Evolutionary conservation across 2,113 vertebrate species (phyloP).

Genomic region (Scytalopus superciliaris): DNA sequence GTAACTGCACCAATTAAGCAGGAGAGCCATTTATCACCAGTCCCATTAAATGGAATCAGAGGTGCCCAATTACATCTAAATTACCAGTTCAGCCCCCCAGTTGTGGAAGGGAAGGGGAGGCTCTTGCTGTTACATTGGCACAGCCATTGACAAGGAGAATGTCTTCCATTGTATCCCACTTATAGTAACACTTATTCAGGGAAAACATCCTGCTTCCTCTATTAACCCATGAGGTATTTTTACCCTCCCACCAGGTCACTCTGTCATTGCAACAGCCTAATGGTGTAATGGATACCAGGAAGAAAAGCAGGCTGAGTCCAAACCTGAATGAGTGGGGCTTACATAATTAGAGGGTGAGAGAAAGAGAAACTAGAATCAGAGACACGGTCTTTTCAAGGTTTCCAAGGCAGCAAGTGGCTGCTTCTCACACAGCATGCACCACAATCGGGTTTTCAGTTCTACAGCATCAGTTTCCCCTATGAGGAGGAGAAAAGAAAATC

Average conservation of each 20-base stretch:
- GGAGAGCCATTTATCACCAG: conserved; percentile 36
- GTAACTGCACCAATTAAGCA: conserved; percentile 46
- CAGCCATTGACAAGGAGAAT: background rate
- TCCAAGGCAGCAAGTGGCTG: conserved; percentile 64
- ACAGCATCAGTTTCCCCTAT: background rate
- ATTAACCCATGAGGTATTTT: background rate
- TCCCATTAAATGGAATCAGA: conserved; percentile 32
- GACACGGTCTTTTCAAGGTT: conserved; percentile 39
- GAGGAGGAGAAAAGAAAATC: conserved; percentile 3
- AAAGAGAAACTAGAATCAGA: conserved; percentile 30
- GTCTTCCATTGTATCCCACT: background rate
- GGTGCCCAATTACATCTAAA: conserved; percentile 48
- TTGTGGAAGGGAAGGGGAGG: background rate
- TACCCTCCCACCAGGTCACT: background rate
- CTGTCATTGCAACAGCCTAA: background rate
- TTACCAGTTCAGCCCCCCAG: conserved; percentile 10
- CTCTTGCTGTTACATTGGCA: background rate
- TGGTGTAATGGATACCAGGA: background rate
- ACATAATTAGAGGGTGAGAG: conserved; percentile 48
- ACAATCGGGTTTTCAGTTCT: background rate
- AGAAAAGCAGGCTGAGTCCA: conserved; percentile 21
- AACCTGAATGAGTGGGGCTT: conserved; percentile 39
- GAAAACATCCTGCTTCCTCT: background rate
- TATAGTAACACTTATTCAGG: fast-evolving
- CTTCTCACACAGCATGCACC: background rate